phyloP scores from a whole-genome alignment of 2,113 vertebrate genomes.

The Hyla sarda region DNA sequence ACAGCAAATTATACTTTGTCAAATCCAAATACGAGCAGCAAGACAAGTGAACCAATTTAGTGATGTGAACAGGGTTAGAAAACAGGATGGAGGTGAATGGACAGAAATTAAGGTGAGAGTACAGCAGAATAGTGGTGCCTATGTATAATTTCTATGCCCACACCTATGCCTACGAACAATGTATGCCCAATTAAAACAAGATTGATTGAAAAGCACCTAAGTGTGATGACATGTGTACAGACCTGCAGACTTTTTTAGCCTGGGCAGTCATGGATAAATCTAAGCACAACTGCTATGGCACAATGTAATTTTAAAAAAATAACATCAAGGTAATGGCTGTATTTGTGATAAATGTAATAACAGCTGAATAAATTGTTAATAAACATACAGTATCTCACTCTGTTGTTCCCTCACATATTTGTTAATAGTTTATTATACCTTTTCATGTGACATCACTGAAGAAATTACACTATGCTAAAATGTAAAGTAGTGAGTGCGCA shows the following conservation, averaged over 20 bases:
- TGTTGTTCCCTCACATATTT: too few species aligned
- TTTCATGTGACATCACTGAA: too few species aligned
- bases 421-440: too few species aligned
- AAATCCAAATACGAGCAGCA: too few species aligned
- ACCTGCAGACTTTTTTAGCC: too few species aligned
- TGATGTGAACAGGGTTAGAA: too few species aligned
- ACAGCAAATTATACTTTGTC: too few species aligned
- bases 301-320: not conserved
- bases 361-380: not conserved
- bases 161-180: not conserved
- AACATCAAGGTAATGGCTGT: not conserved
- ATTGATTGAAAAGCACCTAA: not conserved
- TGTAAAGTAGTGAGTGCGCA: too few species aligned
- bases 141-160: not conserved
- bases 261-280: not conserved
- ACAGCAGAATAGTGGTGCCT: too few species aligned
- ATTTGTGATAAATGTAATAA: not conserved
- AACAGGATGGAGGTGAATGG: not conserved
- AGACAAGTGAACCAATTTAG: too few species aligned
- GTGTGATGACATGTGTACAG: not conserved
- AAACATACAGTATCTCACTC: not conserved
- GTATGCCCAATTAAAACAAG: not conserved
- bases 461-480: too few species aligned
- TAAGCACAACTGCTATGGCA: not conserved
- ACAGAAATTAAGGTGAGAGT: not conserved